Evolutionary conservation across 2,797 vertebrate genomes (phyloP), one percentile per base, ranked within the genome.

Genomic region (Alosa sapidissima): DNA sequence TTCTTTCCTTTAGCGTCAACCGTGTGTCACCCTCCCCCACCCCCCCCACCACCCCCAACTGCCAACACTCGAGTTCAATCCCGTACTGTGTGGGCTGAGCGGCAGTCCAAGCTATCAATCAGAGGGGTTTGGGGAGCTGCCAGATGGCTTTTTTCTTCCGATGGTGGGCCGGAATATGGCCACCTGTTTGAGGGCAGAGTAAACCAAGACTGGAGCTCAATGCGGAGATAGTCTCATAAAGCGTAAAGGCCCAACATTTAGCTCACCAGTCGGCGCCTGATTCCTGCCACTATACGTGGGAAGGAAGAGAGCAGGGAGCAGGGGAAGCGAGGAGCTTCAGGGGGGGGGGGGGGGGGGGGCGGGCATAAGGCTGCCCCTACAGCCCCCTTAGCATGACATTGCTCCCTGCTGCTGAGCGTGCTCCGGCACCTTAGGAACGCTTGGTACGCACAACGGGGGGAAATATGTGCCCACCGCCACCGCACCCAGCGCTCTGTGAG

Each of bases 401-500:
- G 58, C 58, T 60, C 21, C 21, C 58, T n/a, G 58, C 58, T n/a
- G 1, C 6, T 24, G 58, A 62, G 58, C 1, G 7, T 21, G 2
- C 58, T 24, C 8, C 8, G 6, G 58, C 58, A 62, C 58, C 58
- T 62, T 10, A 24, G 58, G 58, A 78, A 47, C 41, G 72, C 72
- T 45, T 47, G 72, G 72, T 78, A 45, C 65, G 65, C 36, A 19
- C 36, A 2, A 16, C 6, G 13, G 16, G 13, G 36, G 19, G 28
- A 19, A 47, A 8, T 78, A 78, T 78, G 36, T 47, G 72, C 72
- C 72, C 60, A 65, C 60, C 19, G 72, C 72, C 72, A 24, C 58
- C 36, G 68, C 36, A 19, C 72, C 72, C 72, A 78, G 41, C 19
- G 36, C 45, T 78, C 72, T 5, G 72, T 68, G 52, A 54, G 83